These are phyloP conservation scores for Notechis scutatus DNA, from an alignment of 2,113 vertebrate species.

Conservation along the genomic window DNA sequence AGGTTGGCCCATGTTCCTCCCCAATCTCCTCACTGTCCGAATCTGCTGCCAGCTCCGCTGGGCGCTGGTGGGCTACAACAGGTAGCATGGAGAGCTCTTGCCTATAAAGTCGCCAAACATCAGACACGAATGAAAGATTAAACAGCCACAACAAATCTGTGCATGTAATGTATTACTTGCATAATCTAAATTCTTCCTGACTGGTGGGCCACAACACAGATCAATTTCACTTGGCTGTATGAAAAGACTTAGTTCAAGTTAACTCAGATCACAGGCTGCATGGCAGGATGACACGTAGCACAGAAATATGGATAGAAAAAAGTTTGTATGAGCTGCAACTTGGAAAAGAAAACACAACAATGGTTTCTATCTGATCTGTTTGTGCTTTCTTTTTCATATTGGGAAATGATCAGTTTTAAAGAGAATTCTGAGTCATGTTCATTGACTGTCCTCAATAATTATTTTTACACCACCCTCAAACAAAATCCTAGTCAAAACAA, in stretches of 20 bases:
- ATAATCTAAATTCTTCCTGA: too few species aligned
- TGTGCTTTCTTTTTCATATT: neutral
- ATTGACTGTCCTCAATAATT: neutral
- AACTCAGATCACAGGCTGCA: neutral
- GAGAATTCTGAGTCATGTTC: neutral
- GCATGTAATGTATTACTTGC: too few species aligned
- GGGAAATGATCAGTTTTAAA: neutral
- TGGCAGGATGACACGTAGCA: neutral
- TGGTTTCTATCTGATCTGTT: neutral
- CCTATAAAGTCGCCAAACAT: too few species aligned
- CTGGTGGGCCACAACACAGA: neutral
- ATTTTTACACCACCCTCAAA: neutral
- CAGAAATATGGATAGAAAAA: neutral
- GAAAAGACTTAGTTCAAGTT: neutral
- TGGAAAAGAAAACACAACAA: neutral
- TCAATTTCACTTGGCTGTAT: neutral
- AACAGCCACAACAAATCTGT: too few species aligned
- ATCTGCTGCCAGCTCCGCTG: too few species aligned
- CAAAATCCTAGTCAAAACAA: neutral
- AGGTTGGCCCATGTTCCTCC: too few species aligned
- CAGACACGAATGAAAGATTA: too few species aligned
- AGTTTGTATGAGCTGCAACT: neutral
- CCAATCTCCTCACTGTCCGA: too few species aligned
- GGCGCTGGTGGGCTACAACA: too few species aligned
- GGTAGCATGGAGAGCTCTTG: too few species aligned